Evolutionary conservation across 1,140 invertebrate species (phyloP).

Genomic region (Temnothorax nylanderi): DNA sequence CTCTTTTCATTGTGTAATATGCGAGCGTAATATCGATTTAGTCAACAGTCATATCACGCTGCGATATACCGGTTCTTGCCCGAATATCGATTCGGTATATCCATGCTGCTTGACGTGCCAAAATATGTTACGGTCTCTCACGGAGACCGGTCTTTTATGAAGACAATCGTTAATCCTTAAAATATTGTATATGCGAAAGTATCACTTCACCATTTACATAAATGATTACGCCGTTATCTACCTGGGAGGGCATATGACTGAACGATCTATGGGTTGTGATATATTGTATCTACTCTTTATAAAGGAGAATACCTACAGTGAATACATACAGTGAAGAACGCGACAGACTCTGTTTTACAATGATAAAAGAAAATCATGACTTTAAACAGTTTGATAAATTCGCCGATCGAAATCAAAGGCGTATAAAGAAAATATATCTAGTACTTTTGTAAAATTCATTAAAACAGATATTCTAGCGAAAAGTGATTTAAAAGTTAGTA

Average conservation of each 20-base stretch:
- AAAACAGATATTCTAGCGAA: not conserved
- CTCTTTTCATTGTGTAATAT: not conserved
- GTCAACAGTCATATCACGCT: not conserved
- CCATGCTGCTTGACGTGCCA: not conserved
- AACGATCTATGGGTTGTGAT: not conserved
- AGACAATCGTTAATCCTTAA: slow-evolving; percentile 30
- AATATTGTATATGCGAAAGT: not conserved
- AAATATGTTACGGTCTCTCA: not conserved
- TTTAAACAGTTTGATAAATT: not conserved
- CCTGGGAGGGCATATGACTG: not conserved
- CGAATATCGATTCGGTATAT: slow-evolving; percentile 11
- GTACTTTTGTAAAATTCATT: not conserved
- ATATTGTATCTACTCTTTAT: not conserved
- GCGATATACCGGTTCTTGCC: slow-evolving; percentile 15
- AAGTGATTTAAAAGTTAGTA: not conserved
- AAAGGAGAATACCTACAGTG: not conserved
- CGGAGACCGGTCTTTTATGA: slow-evolving; percentile 8
- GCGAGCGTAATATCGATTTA: slow-evolving; percentile 13
- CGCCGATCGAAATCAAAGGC: not conserved
- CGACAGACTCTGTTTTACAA: not conserved
- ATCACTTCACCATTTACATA: not conserved
- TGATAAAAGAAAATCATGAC: not conserved
- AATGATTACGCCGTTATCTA: slow-evolving; percentile 13
- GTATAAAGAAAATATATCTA: not conserved
- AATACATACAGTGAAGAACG: not conserved